Evolutionary conservation across 2,113 vertebrate genomes (phyloP).

Genomic region (Nesoenas mayeri): DNA sequence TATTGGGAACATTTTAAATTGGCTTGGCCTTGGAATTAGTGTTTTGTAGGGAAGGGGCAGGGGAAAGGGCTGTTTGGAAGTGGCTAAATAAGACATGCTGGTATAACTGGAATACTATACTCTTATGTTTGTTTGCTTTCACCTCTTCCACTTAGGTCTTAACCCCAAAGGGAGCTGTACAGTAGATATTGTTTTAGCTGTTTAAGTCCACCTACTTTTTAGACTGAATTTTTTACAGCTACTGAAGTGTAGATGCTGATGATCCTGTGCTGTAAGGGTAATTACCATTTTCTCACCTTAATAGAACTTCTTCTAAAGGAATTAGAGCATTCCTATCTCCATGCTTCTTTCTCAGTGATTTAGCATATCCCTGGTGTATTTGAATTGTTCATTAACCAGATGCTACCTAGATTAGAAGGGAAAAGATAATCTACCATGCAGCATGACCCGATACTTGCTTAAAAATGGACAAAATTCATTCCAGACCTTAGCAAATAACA

Average conservation of each 20-base stretch:
- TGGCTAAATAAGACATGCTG: not conserved
- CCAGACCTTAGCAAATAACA: conserved; percentile 22
- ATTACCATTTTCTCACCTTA: conserved; percentile 48
- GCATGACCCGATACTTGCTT: not conserved
- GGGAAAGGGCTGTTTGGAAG: not conserved
- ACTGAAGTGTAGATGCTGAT: not conserved
- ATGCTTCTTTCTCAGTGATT: conserved; percentile 6
- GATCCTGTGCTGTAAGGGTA: not conserved
- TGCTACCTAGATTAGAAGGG: conserved; percentile 51
- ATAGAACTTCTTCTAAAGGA: conserved; percentile 18
- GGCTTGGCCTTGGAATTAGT: not conserved
- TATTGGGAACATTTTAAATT: not conserved
- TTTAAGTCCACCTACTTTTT: not conserved
- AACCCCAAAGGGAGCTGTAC: not conserved
- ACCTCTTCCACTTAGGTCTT: not conserved
- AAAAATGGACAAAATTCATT: conserved; percentile 23
- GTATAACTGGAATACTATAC: not conserved
- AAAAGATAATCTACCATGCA: conserved; percentile 47
- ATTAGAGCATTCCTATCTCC: not conserved
- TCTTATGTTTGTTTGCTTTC: not conserved
- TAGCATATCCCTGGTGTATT: conserved; percentile 17
- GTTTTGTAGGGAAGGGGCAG: not conserved
- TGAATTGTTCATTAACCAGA: conserved; percentile 60
- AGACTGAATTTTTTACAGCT: not conserved
- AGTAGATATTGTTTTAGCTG: not conserved